These are phyloP conservation scores for Cotesia typhae DNA, from an alignment of 1,140 invertebrate genomes.

Conservation along the genomic window DNA sequence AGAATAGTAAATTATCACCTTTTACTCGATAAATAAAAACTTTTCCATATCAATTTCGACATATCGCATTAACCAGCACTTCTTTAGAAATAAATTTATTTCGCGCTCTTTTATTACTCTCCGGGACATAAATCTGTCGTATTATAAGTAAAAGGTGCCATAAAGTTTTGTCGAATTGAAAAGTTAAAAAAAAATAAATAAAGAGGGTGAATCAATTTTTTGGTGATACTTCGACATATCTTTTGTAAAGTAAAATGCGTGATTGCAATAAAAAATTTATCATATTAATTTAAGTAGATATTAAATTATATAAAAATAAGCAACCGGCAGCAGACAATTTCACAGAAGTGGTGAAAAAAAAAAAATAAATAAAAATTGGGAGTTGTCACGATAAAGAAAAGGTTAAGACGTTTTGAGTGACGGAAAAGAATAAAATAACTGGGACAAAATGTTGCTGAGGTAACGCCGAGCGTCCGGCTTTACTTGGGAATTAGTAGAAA, in stretches of 20 bases:
- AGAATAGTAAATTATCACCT: too few species aligned
- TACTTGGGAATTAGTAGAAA: conserved; percentile 36
- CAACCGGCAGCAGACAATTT: too few species aligned
- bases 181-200: neutral
- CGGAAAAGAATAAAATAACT: conserved; percentile 8
- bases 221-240: conserved; percentile 6
- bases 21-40: too few species aligned
- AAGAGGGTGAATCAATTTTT: neutral
- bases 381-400: too few species aligned
- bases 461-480: conserved; percentile 48
- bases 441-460: conserved; percentile 57
- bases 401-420: neutral
- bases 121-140: neutral
- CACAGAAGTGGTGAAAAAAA: too few species aligned
- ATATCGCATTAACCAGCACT: too few species aligned
- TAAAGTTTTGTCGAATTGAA: neutral
- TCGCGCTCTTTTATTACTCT: neutral
- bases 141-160: neutral
- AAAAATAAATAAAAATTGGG: too few species aligned
- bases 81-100: neutral
- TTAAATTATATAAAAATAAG: neutral
- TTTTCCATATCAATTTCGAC: too few species aligned
- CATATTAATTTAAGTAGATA: neutral
- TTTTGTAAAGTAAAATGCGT: neutral
- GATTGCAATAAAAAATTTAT: too few species aligned